Evolutionary conservation across 2,888 invertebrate genomes (phyloP), one percentile per base, ranked within the genome.

Genomic region (Neria commutata): DNA sequence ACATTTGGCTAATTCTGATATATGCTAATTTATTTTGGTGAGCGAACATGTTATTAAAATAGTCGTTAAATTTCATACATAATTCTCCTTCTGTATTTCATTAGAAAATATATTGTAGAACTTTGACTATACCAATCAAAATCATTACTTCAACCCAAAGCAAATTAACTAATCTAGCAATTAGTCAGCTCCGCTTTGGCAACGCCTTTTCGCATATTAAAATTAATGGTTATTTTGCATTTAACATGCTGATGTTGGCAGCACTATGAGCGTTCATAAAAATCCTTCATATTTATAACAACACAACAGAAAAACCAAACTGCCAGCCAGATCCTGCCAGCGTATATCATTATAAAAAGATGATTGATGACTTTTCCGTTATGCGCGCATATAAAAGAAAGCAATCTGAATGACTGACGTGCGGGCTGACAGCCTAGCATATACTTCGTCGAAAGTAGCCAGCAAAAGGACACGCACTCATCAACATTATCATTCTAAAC

Each of bases 291-390:
- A 14, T 37, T 37, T n/a, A 37, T 37, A 37, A n/a, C 16, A 8
- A 37, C 5, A 17, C 42, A 42, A 42, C 42, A 8, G 29, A 8
- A 6, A 17, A 42, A 21, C 42, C 21, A 17, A 14, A 37, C 37
- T 37, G 11, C 21, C 42, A 6, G 4, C 19, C 21, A 3, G 4
- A 21, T 14, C 5, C 17, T 4, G n/a, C 37, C 58, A 69, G 53
- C 65, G 64, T 46, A 73, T n/a, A 71, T 64, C 72, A 73, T 70
- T 72, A 67, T 64, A 73, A 56, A 72, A n/a, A 70, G 60, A 63
- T 72, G 72, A 72, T 72, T 72, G 72, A 72, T 72, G 73, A 73
- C 62, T 50, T 52, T 16, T 24, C 45, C 29, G 26, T 24, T 16
- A 25, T 21, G 25, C 26, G 45, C 16, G 21, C 34, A 25, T 17